Evolutionary conservation across 2,113 vertebrate genomes (phyloP).

Genomic region (Cranoglanis bouderius): DNA sequence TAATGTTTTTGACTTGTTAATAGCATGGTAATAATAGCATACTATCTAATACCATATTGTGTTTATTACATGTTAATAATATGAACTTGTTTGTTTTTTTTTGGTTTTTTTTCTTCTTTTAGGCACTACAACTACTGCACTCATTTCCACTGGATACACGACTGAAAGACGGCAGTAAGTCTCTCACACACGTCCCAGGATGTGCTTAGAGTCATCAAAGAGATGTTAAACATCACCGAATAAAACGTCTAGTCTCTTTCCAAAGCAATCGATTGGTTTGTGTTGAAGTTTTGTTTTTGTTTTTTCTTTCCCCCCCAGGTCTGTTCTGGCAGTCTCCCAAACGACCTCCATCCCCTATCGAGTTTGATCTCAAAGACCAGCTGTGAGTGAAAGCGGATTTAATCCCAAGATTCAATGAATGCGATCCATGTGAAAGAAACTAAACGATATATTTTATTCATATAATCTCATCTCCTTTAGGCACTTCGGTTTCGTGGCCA

Average conservation of each 20-base stretch:
- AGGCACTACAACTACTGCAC: conserved; percentile 95
- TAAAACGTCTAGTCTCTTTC: not conserved
- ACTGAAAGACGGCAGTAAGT: conserved; percentile 98
- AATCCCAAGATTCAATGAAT: not conserved
- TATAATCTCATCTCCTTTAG: conserved; percentile 68
- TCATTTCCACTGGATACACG: conserved; percentile 93
- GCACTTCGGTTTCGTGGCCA: conserved; percentile 89
- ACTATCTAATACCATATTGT: no score
- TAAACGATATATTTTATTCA: not conserved
- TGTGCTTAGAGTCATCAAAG: not conserved
- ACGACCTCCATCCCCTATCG: conserved; percentile 88
- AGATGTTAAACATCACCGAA: not conserved
- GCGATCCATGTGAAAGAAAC: not conserved
- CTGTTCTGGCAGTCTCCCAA: conserved; percentile 99
- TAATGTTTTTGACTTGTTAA: not conserved
- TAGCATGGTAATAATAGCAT: not conserved
- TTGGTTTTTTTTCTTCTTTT: not conserved
- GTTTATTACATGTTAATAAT: conserved; percentile 1
- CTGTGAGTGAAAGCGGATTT: conserved; percentile 80
- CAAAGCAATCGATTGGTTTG: not conserved
- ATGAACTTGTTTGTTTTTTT: not conserved
- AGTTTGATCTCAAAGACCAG: conserved; percentile 88
- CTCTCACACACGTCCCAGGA: conserved; percentile 43
- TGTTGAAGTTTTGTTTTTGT: not conserved
- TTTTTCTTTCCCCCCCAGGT: conserved; percentile 70